These are phyloP conservation scores for Rhopilema esculentum DNA, from an alignment of 30 jellyfish, hydroid and myxozoan genomes.

Conservation along the genomic window DNA sequence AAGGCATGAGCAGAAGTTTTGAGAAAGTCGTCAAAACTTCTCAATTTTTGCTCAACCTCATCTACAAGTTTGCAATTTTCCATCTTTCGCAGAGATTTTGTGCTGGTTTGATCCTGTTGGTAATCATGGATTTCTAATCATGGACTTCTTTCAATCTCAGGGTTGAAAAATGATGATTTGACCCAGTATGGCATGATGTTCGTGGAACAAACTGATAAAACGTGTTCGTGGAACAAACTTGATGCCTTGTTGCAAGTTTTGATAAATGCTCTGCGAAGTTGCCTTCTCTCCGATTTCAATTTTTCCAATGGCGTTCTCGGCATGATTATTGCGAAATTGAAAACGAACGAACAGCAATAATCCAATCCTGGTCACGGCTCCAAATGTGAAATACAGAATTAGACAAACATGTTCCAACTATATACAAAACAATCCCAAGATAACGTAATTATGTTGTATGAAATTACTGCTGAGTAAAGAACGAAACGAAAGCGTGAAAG, in stretches of 20 bases:
- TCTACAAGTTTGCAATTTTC: constrained; percentile 30
- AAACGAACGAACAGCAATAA: background rate
- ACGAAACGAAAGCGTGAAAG: no score
- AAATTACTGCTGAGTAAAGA: no score
- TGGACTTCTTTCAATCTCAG: constrained; percentile 29
- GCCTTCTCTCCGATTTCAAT: background rate
- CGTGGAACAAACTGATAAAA: background rate
- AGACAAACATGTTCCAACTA: no score
- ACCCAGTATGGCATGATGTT: constrained; percentile 39
- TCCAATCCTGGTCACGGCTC: constrained; percentile 8
- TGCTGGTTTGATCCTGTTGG: constrained; percentile 6
- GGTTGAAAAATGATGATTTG: constrained; percentile 11
- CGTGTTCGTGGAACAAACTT: background rate
- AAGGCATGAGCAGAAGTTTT: constrained; percentile 30
- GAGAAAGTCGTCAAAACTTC: constrained; percentile 7
- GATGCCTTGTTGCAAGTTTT: background rate
- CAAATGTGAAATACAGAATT: background rate
- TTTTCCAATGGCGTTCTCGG: background rate
- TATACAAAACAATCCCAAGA: no score
- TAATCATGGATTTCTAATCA: constrained; percentile 30
- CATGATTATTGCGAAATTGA: background rate
- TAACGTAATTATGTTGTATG: no score
- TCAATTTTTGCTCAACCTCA: constrained; percentile 17
- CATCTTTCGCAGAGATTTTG: constrained; percentile 23
- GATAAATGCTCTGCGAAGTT: background rate